Evolutionary conservation across 2,113 vertebrate genomes (phyloP), one percentile per base, ranked within the genome.

Genomic region (Ancistrus triradiatus): DNA sequence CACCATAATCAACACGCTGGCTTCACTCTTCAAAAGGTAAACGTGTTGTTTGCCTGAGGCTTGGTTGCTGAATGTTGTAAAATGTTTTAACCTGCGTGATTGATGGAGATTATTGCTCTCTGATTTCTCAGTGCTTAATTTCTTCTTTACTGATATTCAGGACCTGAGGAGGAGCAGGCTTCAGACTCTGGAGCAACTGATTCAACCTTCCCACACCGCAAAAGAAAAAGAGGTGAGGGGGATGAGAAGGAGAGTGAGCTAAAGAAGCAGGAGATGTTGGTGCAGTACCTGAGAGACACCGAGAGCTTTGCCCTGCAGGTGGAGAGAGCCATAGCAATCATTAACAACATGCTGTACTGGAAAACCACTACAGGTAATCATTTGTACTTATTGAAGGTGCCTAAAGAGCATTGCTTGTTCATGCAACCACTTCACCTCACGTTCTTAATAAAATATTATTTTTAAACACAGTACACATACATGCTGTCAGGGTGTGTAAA

Each of bases 221-320:
- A 35, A 78, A 69, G 3, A 59, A 74, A 67, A 31, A 4, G 27
- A 64, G 48, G 2, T 3, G 33, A 74, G n/a, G 76, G 74, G 25
- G 73, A 61, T 3, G 65, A 38, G 40, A 76, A 76, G 11, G 85
- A 85, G 7, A 77, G 70, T 6, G 86, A 95, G 77, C 52, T 86
- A 42, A 87, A 86, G 76, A 98, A 96, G 77, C 96, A 97, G 78
- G 88, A 95, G 80, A 92, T 95, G 92, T 47, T 98, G 78, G 95
- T 98, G 50, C 94, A 96, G 66, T 98, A 98, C 69, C 81, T 98
- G 62, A 90, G 75, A 63, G 93, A 98, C 14, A 94, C 93, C 1
- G 91, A 92, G 55, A 86, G 77, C 75, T 98, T 98, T 22, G 88
- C 92, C 10, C 50, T 88, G 69, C 93, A 95, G 81, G 91, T 98